These are phyloP conservation scores for Taxidea taxus DNA, from an alignment of 2,113 vertebrate genomes.

Conservation along the genomic window DNA sequence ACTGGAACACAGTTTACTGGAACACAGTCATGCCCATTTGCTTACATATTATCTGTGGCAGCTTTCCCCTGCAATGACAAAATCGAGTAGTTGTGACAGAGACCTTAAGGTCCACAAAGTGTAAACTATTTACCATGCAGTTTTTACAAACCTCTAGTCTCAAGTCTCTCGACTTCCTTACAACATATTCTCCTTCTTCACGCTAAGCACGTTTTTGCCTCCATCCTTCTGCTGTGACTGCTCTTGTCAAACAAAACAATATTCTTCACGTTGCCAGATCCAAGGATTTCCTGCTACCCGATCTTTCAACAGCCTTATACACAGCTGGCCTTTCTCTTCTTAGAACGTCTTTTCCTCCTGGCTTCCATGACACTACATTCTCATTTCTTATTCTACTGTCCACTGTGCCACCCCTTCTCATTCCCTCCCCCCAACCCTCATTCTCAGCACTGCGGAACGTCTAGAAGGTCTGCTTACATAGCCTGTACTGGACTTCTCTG, in stretches of 20 bases:
- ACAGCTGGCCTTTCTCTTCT: not conserved
- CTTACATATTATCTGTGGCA: not conserved
- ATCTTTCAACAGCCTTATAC: not conserved
- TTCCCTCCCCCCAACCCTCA: accelerated
- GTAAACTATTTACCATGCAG: not conserved
- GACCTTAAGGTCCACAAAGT: not conserved
- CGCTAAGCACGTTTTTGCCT: not conserved
- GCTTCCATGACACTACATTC: not conserved
- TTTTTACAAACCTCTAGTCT: not conserved
- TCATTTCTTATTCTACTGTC: not conserved
- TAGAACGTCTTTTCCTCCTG: not conserved
- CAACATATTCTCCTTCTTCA: not conserved
- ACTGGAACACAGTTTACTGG: not conserved
- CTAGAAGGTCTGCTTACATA: not conserved
- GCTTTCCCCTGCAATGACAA: not conserved
- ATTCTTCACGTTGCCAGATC: not conserved
- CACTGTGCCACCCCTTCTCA: not conserved
- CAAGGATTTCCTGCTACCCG: not conserved
- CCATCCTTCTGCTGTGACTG: not conserved
- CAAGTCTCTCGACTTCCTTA: not conserved
- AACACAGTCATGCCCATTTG: not conserved
- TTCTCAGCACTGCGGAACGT: not conserved
- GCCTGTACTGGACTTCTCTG: not conserved
- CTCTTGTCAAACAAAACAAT: not conserved
- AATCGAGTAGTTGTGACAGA: not conserved